Evolutionary conservation across 2,888 invertebrate species (phyloP), one percentile per base, ranked within the genome.

Genomic region (Agriopis aurantiaria): DNA sequence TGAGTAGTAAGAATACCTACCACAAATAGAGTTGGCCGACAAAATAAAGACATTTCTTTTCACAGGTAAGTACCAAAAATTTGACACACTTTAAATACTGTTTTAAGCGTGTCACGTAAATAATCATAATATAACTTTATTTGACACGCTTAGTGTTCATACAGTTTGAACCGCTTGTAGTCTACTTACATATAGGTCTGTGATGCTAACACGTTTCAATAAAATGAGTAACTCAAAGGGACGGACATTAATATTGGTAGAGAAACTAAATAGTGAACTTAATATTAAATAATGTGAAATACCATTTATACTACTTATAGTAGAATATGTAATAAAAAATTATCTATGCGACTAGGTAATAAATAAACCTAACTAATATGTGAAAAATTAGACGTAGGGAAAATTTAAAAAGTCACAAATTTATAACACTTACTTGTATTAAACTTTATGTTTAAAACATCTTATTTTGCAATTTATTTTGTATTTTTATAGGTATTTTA

Each of bases 141-240:
- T 1, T 23, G 17, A 23, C 17, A 23, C 17, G 17, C 17, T 23
- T 23, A 23, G 17, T 23, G 0, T 23, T 23, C 17, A 23, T 23
- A 23, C 17, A 23, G 17, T 23, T 23, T 23, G 17, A 2, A 23
- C 17, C 17, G 17, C 17, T 23, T 23, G 17, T 23, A 2, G 17
- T 23, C 17, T 23, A 23, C 17, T 23, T 23, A 23, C 1, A 23
- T 23, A 23, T 23, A 23, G 17, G 17, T 23, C 17, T 23, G 17
- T 23, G 17, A 33, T 58, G 1, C 10, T 58, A 17, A 45, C 57
- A 58, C 17, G 23, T 14, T 33, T 46, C 7, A 46, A 43, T 43
- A 46, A 62, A 62, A 72, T 64, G 53, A 52, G n/a, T 48, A 73
- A 73, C 68, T 59, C 56, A 67, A 69, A 51, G 53, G 60, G 63